Evolutionary conservation across 2,888 invertebrate species (phyloP), one percentile per base, ranked within the genome.

Genomic region (Caenorhabditis sp.): DNA sequence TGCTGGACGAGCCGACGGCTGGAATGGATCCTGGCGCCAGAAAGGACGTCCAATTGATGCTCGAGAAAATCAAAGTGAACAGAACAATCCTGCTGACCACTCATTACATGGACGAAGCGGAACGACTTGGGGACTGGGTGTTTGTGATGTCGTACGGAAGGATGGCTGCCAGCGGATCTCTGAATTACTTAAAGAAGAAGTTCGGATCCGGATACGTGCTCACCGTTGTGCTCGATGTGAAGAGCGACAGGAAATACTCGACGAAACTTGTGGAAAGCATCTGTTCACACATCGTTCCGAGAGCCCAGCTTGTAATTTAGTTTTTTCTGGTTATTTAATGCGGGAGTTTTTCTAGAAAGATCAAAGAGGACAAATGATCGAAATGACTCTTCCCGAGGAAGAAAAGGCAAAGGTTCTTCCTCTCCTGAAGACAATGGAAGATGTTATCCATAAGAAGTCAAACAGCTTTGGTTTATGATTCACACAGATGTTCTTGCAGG

Each of bases 61-160:
- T 78, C 37, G 58, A 58, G 27, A 56, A 48, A 41, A 32, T 48
- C n/a, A 58, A 65, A 59, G 56, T 46, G 30, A 52, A 74, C 9
- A 59, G 56, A 45, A 84, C 87, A 0, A 83, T 87, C 27, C 80
- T 86, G 20, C 62, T 86, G 56, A 87, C 87, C 9, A 87, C 87
- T 5, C 87, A 88, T 53, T 87, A 86, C 59, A 87, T 88, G 86
- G 85, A 88, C 48, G 87, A 87, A 73, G 87, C 87, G 2, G 87
- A 87, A 58, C 59, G 73, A 4, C 62, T 88, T n/a, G 87, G 86
- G 5, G 86, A 86, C 41, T 74, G 85, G 56, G 78, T 87, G 22
- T 80, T 72, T 6, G 86, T 86, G 45, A 86, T 86, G 86, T 81
- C 77, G 17, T 79, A 86, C 22, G 86, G 86, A 37, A 65, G 77